Base-by-base conservation (phyloP, 2,113 vertebrate species). In the Caretta caretta region DNA sequence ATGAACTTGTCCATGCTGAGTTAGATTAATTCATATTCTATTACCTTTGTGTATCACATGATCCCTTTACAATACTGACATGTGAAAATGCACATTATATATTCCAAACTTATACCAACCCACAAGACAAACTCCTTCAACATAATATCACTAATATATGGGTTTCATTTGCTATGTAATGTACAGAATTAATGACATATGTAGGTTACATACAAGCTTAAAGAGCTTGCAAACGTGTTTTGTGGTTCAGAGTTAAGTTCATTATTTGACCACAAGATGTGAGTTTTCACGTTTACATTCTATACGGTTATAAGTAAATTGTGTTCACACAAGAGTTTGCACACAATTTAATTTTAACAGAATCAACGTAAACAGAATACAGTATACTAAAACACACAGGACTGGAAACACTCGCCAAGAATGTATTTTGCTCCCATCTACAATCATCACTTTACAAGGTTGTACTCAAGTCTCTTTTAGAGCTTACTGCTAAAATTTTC, bases 241-340 rank as follows among this genome's bases (percentile, higher is more conserved):
- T 95, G 95, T 92, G 96, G 96, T 93, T 97, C 94, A 93, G 89
- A 94, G 95, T 91, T 90, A 93, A 93, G 94, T 95, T 96, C 93
- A n/a, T 86, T 87, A 87, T 95, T 97, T 97, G 53, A 96, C 96
- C n/a, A 69, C 2, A 95, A 80, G 95, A 96, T 76, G 75, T 90
- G 90, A 97, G 88, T 93, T 94, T 94, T 93, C 57, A 86, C 88
- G n/a, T 96, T 97, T 96, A 94, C 88, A 83, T 85, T 90, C 42
- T 79, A 31, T 93, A 96, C 82, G 69, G 27, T 91, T 97, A 95
- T 88, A 84, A 95, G 92, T 54, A 59, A 93, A 88, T 46, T 50
- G 50, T 85, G 90, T 88, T 88, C 94, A 29, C 57, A 83, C 29
- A 72, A 2, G 78, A 31, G 20, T 24, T 78, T 27, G 62, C 59